A percentile compares a stretch with the other conserved stretches of the same genome.
Evolutionary conservation across 2,113 vertebrate genomes (phyloP).

Genomic region (Glaucomys volans): DNA sequence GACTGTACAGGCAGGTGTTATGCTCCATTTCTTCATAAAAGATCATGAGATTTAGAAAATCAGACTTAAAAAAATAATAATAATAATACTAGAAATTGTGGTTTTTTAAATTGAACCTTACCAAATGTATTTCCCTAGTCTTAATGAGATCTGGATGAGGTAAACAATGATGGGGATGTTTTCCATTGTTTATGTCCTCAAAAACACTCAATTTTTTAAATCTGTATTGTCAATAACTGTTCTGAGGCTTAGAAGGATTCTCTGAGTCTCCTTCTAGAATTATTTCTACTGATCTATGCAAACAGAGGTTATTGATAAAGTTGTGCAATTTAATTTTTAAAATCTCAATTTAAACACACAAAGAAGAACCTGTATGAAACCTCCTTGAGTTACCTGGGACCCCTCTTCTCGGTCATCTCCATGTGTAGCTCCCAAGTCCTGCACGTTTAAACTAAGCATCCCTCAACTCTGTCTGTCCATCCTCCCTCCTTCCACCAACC

Average conservation of each 20-base stretch:
- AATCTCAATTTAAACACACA: background rate
- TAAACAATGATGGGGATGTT: background rate
- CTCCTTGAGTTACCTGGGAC: background rate
- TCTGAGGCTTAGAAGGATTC: background rate
- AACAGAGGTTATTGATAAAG: background rate
- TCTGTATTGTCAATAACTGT: background rate
- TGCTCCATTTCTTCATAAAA: background rate
- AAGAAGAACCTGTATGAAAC: background rate
- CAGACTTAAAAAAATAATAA: background rate
- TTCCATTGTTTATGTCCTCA: background rate
- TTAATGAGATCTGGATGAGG: background rate
- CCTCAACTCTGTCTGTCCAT: background rate
- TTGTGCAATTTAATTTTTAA: background rate
- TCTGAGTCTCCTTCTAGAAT: conserved; percentile 4
- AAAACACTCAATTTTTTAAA: background rate
- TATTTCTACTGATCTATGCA: background rate
- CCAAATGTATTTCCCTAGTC: background rate
- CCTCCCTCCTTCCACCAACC: background rate
- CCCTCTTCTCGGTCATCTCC: background rate
- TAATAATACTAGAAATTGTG: conserved; percentile 1
- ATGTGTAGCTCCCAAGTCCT: background rate
- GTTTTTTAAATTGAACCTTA: background rate
- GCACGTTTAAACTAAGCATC: background rate
- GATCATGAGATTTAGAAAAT: background rate
- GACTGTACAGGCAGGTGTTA: background rate